phyloP scores from a whole-genome alignment of 2,888 invertebrate species.

The Colostygia pectinataria region DNA sequence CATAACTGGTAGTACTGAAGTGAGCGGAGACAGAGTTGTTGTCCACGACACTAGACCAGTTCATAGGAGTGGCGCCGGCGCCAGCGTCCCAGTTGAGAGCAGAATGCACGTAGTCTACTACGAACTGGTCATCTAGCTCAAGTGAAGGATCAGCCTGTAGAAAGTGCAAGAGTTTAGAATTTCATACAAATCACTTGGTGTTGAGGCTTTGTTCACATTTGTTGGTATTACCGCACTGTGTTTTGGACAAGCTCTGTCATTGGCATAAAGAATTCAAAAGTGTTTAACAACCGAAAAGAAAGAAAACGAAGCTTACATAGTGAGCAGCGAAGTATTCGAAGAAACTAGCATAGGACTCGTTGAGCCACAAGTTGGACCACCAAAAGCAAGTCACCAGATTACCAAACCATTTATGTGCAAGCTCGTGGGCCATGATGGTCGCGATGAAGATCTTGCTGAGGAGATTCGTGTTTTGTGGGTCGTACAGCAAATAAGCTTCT shows the following conservation, averaged over 20 bases:
- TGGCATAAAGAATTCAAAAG: no score
- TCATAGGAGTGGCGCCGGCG: conserved; percentile 60
- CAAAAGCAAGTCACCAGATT: conserved; percentile 89
- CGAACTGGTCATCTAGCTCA: conserved; percentile 84
- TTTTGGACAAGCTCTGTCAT: no score
- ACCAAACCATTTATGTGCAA: conserved; percentile 93
- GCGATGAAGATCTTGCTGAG: conserved; percentile 78
- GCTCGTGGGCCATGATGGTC: conserved; percentile 88
- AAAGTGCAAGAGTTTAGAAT: background rate
- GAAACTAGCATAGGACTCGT: conserved; percentile 87
- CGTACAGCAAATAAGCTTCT: conserved; percentile 76
- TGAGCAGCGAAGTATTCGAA: conserved; percentile 87
- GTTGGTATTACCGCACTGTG: no score
- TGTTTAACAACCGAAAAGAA: no score
- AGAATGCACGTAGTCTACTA: conserved; percentile 86
- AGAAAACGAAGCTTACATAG: conserved; percentile 54
- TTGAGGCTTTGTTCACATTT: no score
- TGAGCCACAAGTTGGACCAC: conserved; percentile 90
- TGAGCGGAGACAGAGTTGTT: conserved; percentile 80
- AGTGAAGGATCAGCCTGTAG: conserved; percentile 61
- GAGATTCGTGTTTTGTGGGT: conserved; percentile 66
- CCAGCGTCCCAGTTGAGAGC: conserved; percentile 84
- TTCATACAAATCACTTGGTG: no score
- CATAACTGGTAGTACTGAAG: conserved; percentile 87
- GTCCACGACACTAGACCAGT: conserved; percentile 80